Evolutionary conservation across 23 tunicate species (phyloP), one percentile per base, ranked within the genome.

Genomic region (Trididemnum nubilum): DNA sequence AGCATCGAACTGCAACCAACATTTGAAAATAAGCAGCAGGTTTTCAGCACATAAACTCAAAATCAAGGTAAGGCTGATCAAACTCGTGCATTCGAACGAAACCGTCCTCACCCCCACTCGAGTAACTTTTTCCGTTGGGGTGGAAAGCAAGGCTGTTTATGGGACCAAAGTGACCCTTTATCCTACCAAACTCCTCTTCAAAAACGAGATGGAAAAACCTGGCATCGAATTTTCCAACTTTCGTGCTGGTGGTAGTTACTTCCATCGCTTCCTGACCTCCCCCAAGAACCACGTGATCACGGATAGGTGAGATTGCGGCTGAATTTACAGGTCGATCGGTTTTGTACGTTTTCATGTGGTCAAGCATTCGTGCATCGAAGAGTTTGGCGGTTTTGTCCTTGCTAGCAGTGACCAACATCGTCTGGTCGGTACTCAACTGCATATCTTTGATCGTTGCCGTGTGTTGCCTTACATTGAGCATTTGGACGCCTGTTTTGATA

Each of bases 261-360:
- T 94, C 99, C 95, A 82, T 89, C 1, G 99, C 99, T 77, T 94
- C 99, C 60, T 94, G 99, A 57, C 99, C 99, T 49, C 99, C 99
- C 3, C 99, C 99, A 60, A 94, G 82, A 2, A 94, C 96, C 76
- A 94, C 97, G 49, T 92, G 92, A 31, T 88, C 83, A 3, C 80
- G 35, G 26, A 76, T 87, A 0, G 97, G 97, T 15, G 97, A 92
- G 26, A 94, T 34, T 4, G 95, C 88, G 44, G 99, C 99, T 18
- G 99, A 94, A 71, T 94, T 94, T 51, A 94, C 99, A 22, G 99
- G 99, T 9, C 91, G 79, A 32, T 94, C 91, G 34, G 99, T 88
- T 44, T 94, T 94, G 88, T 81, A 94, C 1, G 85, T 82, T 51
- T 94, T 89, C 85, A 89, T 24, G 36, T 21, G 81, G 32, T 82